Evolutionary conservation across 2,797 vertebrate genomes (phyloP), one percentile per base, ranked within the genome.

Genomic region (Pteropus rufus): DNA sequence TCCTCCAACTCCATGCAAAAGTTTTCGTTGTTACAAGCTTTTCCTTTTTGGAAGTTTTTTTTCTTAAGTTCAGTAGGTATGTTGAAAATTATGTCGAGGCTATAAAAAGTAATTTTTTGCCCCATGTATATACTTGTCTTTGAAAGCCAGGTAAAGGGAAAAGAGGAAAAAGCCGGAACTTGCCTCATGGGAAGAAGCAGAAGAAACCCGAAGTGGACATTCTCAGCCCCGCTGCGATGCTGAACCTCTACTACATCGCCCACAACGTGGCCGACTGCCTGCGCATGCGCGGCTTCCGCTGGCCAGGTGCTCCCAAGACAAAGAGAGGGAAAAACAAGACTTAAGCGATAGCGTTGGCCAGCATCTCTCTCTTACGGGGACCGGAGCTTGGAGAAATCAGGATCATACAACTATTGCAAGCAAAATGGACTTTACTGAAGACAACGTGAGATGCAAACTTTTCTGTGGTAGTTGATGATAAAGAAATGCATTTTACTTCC

Each of bases 211-310:
- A 99, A 10, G 98, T 98, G 93, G 98, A 99, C 96, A 97, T 99
- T 73, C 92, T 99, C 58, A 98, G 99, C 96, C 98, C 99, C 0
- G 98, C 98, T 0, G 99, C 99, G 87, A 99, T 99, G 99, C 98
- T 99, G 94, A 99, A 99, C 0, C 93, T 99, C 16, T 99, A 99
- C 98, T 99, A 99, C 97, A 98, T 99, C 18, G 98, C 98, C 3
- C 99, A 99, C 98, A 99, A 99, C 34, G 99, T 98, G 0, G 94
- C 98, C 0, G 98, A 99, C 97, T 99, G 98, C 98, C 97, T 99
- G 96, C 80, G 96, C 26, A 98, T 99, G 58, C 98, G 99, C 5
- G 99, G 99, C 72, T 99, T 99, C 91, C 97, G 97, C 7, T 99
- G 99, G 99, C 97, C 99, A 0, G 98, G 98, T 0, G 97, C 98